Conservation (phyloP, 1,140 invertebrate genomes). For the Drosophila punjabiensis region DNA sequence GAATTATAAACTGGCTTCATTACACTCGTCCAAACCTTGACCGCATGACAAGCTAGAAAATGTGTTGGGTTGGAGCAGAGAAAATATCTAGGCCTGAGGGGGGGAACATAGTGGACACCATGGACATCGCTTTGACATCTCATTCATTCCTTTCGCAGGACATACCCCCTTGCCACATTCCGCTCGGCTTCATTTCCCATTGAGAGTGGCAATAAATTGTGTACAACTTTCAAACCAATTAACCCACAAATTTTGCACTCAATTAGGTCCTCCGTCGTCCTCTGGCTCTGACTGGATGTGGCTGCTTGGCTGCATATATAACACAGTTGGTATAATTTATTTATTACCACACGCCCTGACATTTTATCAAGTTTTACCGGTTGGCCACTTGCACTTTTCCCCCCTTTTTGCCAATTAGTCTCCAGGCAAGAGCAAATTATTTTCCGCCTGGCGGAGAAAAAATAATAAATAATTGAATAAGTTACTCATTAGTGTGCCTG, state of each 20-base stretch:
- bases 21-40: constrained; percentile 62
- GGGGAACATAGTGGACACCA: background rate
- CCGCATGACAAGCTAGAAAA: constrained; percentile 74
- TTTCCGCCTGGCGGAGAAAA: constrained; percentile 52
- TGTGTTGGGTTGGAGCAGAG: constrained; percentile 48
- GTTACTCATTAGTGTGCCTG: constrained; percentile 66
- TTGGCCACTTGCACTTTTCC: constrained; percentile 28
- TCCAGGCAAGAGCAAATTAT: constrained; percentile 55
- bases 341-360: constrained; percentile 42
- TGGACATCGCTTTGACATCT: constrained; percentile 23
- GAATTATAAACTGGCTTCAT: constrained; percentile 72
- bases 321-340: constrained; percentile 46
- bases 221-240: constrained; percentile 72
- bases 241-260: constrained; percentile 72
- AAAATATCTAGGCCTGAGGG: constrained; percentile 3
- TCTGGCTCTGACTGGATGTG: background rate
- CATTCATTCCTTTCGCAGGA: constrained; percentile 4
- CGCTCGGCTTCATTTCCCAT: constrained; percentile 21
- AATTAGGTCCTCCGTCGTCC: constrained; percentile 56
- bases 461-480: constrained; percentile 82
- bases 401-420: constrained; percentile 68
- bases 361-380: constrained; percentile 45
- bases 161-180: constrained; percentile 6
- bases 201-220: constrained; percentile 59
- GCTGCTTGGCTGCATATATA: constrained; percentile 16